Evolutionary conservation across 2,797 vertebrate genomes (phyloP), one percentile per base, ranked within the genome.

Genomic region (Otus scops): DNA sequence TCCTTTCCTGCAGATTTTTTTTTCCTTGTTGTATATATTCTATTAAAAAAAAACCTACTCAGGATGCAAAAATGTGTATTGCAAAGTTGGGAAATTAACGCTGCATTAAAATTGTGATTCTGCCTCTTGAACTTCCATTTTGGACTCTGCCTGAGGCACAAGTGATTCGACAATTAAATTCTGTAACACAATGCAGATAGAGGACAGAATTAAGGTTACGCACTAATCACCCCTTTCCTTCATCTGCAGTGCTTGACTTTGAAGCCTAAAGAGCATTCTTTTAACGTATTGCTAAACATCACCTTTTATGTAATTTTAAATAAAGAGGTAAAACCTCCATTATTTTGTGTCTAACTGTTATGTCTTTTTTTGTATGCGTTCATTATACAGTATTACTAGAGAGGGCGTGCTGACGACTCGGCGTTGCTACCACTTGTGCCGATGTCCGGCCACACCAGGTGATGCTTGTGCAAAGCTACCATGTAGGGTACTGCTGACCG

Each of bases 201-300:
- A 43, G 69, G 63, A 48, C 61, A 79, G 76, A 96, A 95, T 86
- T 90, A 91, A 93, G 71, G 39, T 12, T 91, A 60, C 82, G 64
- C 82, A 85, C 69, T 83, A 73, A 86, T 85, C 88, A 73, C 34
- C n/a, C 43, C 56, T 53, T 90, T 74, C 67, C 87, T 89, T 84
- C 85, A 88, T 88, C 54, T 86, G 47, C 36, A 22, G 1, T 53
- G 47, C 69, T 81, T 92, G 73, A 63, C 92, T 88, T 92, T 88
- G 95, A 89, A 90, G 85, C 65, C 54, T 95, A 82, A 93, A 93
- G 81, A 69, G 39, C 75, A 69, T 76, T 91, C 17, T 73, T 91
- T 68, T 79, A 81, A 86, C 69, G 17, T 32, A 47, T 38, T 67
- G 32, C 45, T 60, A 86, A 95, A 39, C 1, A 11, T 78, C 36